Evolutionary conservation across 2,888 invertebrate genomes (phyloP), one percentile per base, ranked within the genome.

Genomic region (Heterodera filipjevi): DNA sequence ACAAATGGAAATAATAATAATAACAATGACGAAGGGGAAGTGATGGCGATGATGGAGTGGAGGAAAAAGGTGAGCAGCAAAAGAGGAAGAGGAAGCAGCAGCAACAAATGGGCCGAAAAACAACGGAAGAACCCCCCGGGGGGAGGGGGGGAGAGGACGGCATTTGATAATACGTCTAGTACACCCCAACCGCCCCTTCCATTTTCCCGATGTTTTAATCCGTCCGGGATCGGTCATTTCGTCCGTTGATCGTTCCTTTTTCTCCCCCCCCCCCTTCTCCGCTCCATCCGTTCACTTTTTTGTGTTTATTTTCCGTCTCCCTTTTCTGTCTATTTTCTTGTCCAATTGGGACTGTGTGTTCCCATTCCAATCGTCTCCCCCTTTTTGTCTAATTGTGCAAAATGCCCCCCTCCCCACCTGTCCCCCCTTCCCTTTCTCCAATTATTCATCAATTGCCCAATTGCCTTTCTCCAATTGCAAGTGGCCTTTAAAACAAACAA

Each of bases 401-500:
- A n/a, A n/a, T n/a, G n/a, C n/a, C n/a, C 33, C 33, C 12, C 33
- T 3, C 32, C 27, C 16, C 66, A 14, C 66, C 66, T 64, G 66
- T 22, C 66, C 30, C 64, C 64, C 64, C 6, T 6, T 30, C 32
- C 19, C 33, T 35, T 68, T 68, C 33, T 5, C 68, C 59, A 59
- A 59, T 59, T 59, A 27, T 49, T 49, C 49, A 49, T 27, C 66
- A 30, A 32, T 30, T 66, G 32, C 32, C 16, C 68, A 32, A 27
- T 27, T 27, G 32, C 68, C 68, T 19, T 33, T 22, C 32, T 68
- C 32, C 68, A 68, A 68, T 35, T 35, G 32, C 16, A 68, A 59
- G 19, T 59, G 59, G 59, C 59, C 59, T 59, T 59, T 59, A 27
- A 59, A 59, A 68, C 68, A 68, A 35, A 32, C 68, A 68, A 49